Conservation (phyloP, 2,113 vertebrate genomes). For the Ginglymostoma cirratum region DNA sequence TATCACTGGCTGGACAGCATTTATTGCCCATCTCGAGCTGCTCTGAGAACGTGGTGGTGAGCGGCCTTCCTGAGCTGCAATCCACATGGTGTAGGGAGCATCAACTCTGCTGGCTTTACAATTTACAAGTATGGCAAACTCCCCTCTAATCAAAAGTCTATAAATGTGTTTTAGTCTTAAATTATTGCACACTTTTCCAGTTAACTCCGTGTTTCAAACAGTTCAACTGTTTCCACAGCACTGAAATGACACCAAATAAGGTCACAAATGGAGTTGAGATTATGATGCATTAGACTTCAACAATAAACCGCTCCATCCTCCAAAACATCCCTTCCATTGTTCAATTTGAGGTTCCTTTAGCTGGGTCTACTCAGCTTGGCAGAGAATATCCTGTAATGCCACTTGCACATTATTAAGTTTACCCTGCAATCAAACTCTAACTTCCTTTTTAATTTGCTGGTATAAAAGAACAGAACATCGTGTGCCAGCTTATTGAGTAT, state of each 20-base stretch:
- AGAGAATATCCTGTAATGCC: not conserved
- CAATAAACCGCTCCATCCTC: not conserved
- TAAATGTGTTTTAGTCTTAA: not conserved
- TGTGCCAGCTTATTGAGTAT: no score
- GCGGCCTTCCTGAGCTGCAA: no score
- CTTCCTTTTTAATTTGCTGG: not conserved
- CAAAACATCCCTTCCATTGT: not conserved
- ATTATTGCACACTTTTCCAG: not conserved
- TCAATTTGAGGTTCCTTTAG: not conserved
- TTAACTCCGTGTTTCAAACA: not conserved
- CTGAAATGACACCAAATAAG: not conserved
- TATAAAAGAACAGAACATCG: no score
- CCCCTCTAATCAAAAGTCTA: not conserved
- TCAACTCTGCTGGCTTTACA: not conserved
- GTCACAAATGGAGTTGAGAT: not conserved
- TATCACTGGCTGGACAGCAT: no score
- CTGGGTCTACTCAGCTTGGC: not conserved
- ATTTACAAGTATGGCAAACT: not conserved
- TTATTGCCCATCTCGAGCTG: no score
- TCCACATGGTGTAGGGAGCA: no score
- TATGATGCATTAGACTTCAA: not conserved
- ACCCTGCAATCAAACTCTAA: not conserved
- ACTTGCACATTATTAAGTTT: not conserved
- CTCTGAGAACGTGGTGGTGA: no score
- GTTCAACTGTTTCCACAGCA: not conserved